A percentile compares a stretch with the other conserved stretches of the same genome.
Conservation (phyloP, 1,140 invertebrate species). For the Nylanderia fulva region DNA sequence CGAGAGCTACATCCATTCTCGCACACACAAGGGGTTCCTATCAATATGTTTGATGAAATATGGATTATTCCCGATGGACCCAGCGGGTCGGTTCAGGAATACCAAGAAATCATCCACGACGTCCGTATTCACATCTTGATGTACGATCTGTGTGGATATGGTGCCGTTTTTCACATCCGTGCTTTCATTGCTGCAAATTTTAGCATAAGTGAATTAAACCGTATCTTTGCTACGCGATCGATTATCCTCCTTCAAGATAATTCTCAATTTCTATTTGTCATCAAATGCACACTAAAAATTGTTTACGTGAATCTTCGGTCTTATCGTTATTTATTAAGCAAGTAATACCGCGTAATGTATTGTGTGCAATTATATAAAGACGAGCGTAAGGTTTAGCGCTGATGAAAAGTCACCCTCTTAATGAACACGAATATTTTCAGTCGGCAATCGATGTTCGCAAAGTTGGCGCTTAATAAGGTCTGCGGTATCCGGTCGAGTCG, state of each 20-base stretch:
- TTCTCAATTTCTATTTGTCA: background rate
- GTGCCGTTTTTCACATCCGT: conserved; percentile 2
- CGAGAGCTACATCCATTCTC: conserved; percentile 33
- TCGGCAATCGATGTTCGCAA: background rate
- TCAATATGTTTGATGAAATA: conserved; percentile 81
- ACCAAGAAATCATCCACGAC: conserved; percentile 56
- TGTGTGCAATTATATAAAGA: background rate
- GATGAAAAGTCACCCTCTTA: background rate
- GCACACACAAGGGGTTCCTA: conserved; percentile 21
- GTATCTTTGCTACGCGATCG: background rate
- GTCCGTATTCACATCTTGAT: conserved; percentile 36
- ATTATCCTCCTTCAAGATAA: background rate
- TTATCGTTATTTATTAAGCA: background rate
- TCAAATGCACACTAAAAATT: background rate
- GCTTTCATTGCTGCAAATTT: conserved; percentile 16
- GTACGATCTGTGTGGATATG: conserved; percentile 27
- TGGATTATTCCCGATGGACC: conserved; percentile 79
- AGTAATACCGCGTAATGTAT: background rate
- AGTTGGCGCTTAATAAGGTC: background rate
- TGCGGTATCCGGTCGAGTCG: background rate
- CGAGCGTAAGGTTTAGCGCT: background rate
- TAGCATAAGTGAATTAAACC: conserved; percentile 31
- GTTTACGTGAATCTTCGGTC: background rate
- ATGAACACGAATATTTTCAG: background rate
- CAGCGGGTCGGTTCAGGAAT: conserved; percentile 30